Conservation (phyloP, 2,113 vertebrate genomes). For the Otus sunia region DNA sequence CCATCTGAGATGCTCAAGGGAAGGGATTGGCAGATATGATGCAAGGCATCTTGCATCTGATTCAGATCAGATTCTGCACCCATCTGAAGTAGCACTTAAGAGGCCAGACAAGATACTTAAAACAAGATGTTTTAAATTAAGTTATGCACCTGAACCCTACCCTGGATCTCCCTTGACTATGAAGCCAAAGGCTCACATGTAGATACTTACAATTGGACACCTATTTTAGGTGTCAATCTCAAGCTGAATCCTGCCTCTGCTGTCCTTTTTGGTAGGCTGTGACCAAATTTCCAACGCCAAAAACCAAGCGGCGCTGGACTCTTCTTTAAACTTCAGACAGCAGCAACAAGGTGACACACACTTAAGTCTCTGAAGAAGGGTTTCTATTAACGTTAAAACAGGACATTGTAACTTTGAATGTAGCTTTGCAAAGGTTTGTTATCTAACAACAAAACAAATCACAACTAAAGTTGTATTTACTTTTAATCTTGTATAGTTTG, state of each 20-base stretch:
- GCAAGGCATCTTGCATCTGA: not conserved
- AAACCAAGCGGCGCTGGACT: not conserved
- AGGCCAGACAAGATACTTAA: not conserved
- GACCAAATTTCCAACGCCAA: not conserved
- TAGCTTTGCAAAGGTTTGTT: not conserved
- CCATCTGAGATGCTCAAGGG: not conserved
- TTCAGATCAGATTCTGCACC: not conserved
- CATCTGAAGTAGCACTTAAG: not conserved
- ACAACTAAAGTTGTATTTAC: not conserved
- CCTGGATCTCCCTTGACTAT: not conserved
- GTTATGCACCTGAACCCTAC: not conserved
- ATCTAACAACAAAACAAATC: not conserved
- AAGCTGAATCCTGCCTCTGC: not conserved
- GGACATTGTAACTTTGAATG: not conserved
- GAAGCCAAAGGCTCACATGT: not conserved
- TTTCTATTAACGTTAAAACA: not conserved
- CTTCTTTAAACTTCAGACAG: not conserved
- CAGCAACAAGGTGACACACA: not conserved
- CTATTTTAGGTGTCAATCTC: not conserved
- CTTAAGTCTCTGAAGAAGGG: not conserved
- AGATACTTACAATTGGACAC: not conserved
- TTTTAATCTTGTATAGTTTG: not conserved
- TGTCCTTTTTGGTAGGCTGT: not conserved
- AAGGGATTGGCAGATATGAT: not conserved
- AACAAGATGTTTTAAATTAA: not conserved